Evolutionary conservation across 2,797 vertebrate species (phyloP), one percentile per base, ranked within the genome.

Genomic region (Perodicticus potto): DNA sequence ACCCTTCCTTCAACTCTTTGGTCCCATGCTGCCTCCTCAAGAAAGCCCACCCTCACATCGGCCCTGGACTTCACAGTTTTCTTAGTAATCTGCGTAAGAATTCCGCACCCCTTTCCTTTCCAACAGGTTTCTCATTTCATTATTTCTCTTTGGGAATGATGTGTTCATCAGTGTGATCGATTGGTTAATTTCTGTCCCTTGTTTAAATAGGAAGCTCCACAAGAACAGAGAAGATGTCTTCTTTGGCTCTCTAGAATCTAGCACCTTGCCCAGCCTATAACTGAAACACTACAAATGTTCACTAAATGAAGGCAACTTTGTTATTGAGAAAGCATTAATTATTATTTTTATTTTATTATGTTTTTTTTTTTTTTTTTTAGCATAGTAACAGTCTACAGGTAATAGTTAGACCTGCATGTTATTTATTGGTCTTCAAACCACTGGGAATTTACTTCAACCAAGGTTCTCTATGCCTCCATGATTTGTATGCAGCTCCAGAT

Each of bases 41-140:
- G 16, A 96, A 86, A 86, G 19, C 7, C 12, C 45, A 82, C 25
- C 13, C 8, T 23, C n/a, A 20, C 11, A 76, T 19, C 5, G 89
- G 13, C 78, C 40, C 23, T 32, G 85, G 73, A 27, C 11, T 34
- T 29, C 8, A 84, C 19, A 53, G 19, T 70, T 85, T 88, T 93
- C 34, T 95, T 55, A 91, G 27, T 59, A 76, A 92, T 86, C 89
- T 81, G 34, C n/a, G 20, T 74, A 92, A 87, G 69, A 84, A 27
- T 7, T 59, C 40, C 17, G 55, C 14, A 67, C 7, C 34, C 29
- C 20, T 76, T 89, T 55, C 59, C 90, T 87, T 88, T 53, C 67
- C 13, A 81, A 83, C 13, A 63, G 29, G 70, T 91, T 95, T 67
- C n/a, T 65, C 43, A 67, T 67, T 67, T 67, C 32, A n/a, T 19